Percentiles rank a stretch among this genome's conserved stretches.
Evolutionary conservation across 2,113 vertebrate genomes (phyloP).

Genomic region (Sphaerodactylus townsendi): DNA sequence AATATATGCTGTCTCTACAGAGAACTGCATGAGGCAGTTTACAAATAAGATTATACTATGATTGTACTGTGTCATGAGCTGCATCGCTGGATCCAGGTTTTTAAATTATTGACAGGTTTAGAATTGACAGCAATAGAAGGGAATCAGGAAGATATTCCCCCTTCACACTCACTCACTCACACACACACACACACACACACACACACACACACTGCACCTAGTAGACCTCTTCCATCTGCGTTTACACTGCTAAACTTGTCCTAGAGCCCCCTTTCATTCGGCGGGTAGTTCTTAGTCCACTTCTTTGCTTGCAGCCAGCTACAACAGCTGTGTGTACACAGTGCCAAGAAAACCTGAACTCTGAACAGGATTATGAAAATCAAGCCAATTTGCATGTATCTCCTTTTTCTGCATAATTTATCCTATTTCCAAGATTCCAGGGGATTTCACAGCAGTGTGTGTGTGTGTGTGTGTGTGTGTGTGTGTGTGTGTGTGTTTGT

Average conservation of each 20-base stretch:
- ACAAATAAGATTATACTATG: neutral
- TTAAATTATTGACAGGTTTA: neutral
- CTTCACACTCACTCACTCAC: no score
- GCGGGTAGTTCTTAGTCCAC: neutral
- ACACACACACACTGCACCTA: neutral
- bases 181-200: neutral
- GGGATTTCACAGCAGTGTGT: neutral
- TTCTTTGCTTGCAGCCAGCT: neutral
- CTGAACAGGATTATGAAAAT: slow-evolving; percentile 27
- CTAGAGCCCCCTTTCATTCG: neutral
- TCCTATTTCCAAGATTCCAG: neutral
- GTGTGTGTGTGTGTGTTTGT: no score
- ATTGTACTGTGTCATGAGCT: neutral
- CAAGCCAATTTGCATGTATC: slow-evolving; percentile 8
- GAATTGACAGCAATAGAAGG: neutral
- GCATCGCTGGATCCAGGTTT: neutral
- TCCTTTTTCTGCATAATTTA: slow-evolving; percentile 16
- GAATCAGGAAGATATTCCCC: neutral
- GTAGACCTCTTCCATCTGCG: neutral
- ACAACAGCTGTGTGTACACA: neutral
- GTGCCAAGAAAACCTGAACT: slow-evolving; percentile 5
- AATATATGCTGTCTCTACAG: no score
- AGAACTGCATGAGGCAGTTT: neutral
- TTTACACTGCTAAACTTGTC: neutral
- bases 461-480: no score